Evolutionary conservation across 2,888 invertebrate genomes (phyloP), one percentile per base, ranked within the genome.

Genomic region (Leptogaster cylindrica): DNA sequence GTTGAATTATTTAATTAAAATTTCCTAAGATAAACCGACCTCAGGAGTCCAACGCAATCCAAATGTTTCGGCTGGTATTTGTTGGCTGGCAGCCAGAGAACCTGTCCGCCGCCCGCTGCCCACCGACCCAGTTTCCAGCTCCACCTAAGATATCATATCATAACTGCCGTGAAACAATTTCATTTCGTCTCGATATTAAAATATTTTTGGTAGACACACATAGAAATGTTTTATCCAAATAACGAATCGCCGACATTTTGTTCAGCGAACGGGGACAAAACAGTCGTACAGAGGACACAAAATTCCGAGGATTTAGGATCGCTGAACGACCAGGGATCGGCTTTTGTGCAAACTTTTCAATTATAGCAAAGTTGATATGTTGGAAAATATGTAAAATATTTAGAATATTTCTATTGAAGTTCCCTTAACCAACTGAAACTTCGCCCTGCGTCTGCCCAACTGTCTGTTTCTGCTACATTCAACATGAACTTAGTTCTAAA

Each of bases 351-450:
- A 58, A 58, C 39, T 58, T 58, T 58, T 58, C 58, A 58, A 58
- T 58, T 58, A 58, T 33, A 58, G 23, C 58, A 39, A 23, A 58
- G 41, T 41, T 58, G 58, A 58, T 58, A 58, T 39, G 39, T 58
- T 14, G 58, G 58, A 25, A 58, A 58, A 58, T 58, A 58, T 58
- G 58, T 58, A 58, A 58, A 58, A 58, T 41, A 58, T 58, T 58
- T 58, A 58, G 41, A 58, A 41, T 58, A 58, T 58, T 58, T n/a
- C 31, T 41, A 58, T 58, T 58, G 23, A 39, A 58, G 58, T 39
- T 33, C 39, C 20, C 31, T 41, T 20, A 36, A 58, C 23, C 58
- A 12, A 28, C 18, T 31, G 23, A 39, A 58, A 58, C 12, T 58
- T 41, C 14, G 27, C 58, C 31, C 25, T 39, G n/a, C 25, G 41